phyloP scores from a whole-genome alignment of 2,113 vertebrate species.

The Pseudorhombus dupliciocellatus region DNA sequence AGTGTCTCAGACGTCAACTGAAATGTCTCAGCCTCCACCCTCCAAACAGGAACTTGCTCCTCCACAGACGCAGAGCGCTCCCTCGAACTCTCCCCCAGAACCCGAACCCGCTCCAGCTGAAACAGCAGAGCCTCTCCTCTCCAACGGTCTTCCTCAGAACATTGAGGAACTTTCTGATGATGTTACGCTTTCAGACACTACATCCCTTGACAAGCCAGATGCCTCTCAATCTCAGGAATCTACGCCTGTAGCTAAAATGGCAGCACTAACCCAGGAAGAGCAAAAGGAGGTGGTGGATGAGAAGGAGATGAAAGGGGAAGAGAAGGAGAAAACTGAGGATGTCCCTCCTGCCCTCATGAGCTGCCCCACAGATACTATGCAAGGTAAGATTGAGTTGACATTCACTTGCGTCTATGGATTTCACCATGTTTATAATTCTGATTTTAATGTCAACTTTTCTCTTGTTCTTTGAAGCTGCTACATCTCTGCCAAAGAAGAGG shows the following conservation, averaged over 20 bases:
- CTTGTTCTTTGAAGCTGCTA: conserved; percentile 78
- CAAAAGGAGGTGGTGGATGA: conserved; percentile 15
- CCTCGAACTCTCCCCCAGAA: conserved; percentile 19
- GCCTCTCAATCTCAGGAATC: conserved; percentile 67
- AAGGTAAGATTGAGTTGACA: conserved; percentile 74
- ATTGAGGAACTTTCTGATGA: conserved; percentile 73
- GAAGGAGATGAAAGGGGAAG: conserved; percentile 26
- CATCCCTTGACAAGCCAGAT: conserved; percentile 82
- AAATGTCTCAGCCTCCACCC: conserved; percentile 58
- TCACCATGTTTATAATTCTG: background rate
- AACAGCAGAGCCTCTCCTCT: conserved; percentile 79
- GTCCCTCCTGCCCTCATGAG: conserved; percentile 58
- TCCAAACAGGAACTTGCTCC: conserved; percentile 51
- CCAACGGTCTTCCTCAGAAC: conserved; percentile 85
- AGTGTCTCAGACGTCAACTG: conserved; percentile 69
- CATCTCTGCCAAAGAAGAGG: conserved; percentile 93
- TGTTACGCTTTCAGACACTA: conserved; percentile 77
- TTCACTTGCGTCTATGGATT: background rate
- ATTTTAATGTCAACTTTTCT: conserved; percentile 7
- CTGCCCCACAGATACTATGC: conserved; percentile 79
- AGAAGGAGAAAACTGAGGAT: conserved; percentile 63
- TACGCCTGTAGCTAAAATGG: conserved; percentile 51
- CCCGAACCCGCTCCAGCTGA: conserved; percentile 77
- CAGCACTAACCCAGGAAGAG: conserved; percentile 43
- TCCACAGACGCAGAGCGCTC: conserved; percentile 26